Conservation (phyloP, 2,113 vertebrate species). For the Carassius gibelio region DNA sequence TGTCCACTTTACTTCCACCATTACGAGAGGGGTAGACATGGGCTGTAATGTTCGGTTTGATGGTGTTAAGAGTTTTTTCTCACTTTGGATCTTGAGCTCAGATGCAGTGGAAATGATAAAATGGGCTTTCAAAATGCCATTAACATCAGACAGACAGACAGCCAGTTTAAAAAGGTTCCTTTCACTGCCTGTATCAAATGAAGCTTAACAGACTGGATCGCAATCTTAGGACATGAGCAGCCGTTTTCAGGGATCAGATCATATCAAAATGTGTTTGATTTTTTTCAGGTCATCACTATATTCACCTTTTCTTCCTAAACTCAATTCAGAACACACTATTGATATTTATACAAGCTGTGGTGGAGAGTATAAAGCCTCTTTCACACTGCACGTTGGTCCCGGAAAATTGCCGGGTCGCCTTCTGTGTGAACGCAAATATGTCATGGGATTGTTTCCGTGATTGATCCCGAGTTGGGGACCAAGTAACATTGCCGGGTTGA, state of each 20-base stretch:
- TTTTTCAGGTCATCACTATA: background rate
- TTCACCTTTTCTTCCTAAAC: background rate
- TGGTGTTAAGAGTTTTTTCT: constrained; percentile 30
- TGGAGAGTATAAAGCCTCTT: too few species aligned
- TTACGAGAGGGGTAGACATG: background rate
- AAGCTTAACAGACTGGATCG: constrained; percentile 16
- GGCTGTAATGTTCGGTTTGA: constrained; percentile 10
- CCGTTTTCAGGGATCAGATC: constrained; percentile 7
- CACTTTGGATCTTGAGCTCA: background rate
- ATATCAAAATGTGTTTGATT: background rate
- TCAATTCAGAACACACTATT: background rate
- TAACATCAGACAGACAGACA: constrained; percentile 34
- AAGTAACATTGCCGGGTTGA: too few species aligned
- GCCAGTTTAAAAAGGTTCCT: constrained; percentile 16
- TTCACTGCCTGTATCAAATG: constrained; percentile 10
- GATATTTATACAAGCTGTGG: background rate
- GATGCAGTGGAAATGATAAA: constrained; percentile 33
- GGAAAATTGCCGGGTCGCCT: too few species aligned
- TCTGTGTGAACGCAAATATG: too few species aligned
- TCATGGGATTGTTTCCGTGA: too few species aligned
- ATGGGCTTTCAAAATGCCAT: constrained; percentile 39
- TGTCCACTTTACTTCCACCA: constrained; percentile 22
- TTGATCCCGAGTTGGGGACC: too few species aligned
- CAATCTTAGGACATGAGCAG: background rate
- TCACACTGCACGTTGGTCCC: too few species aligned